Evolutionary conservation across 2,888 invertebrate genomes (phyloP), one percentile per base, ranked within the genome.

Genomic region (Drosophila multiciliata): DNA sequence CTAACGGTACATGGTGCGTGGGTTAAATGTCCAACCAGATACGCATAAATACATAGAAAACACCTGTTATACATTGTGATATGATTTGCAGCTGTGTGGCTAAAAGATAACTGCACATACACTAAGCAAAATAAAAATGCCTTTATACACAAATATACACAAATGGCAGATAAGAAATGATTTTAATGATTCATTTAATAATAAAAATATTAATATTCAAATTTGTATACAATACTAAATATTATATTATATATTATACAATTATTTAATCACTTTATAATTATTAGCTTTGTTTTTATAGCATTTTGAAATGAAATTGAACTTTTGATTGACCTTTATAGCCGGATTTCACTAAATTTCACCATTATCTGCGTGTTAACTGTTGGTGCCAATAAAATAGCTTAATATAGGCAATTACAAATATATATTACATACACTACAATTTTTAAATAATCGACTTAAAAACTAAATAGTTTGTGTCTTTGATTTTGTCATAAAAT

Each of bases 21-120:
- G 35, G 35, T 32, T 48, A 62, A 69, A 66, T 74, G 62, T 62
- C 70, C 78, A 59, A 59, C 48, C 20, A 66, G 73, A 77, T 73
- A 77, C 68, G 65, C 78, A 69, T 50, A 40, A 67, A 59, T 52
- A 62, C 61, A 66, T 9, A 62, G 20, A 50, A 54, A 71, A 55
- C 60, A 63, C 57, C 40, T 71, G 70, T 52, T 50, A 7, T 20
- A 66, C 61, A 55, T 11, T 32, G 9, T 58, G 40, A 68, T 61
- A 68, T 35, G 42, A 40, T 50, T 61, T 55, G 52, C 49, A 50
- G 49, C 29, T 23, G 55, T 7, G n/a, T 8, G 29, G 49, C 32
- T 11, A 59, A 52, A 29, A 65, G 62, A 77, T 63, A 77, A 42
- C 50, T 57, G 52, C 48, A 45, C 17, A 53, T 61, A 53, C 76